Percentiles rank a stretch among this genome's conserved stretches.
Evolutionary conservation across 92 coral and sea anemone species (phyloP).

Genomic region (Siderastrea siderea): DNA sequence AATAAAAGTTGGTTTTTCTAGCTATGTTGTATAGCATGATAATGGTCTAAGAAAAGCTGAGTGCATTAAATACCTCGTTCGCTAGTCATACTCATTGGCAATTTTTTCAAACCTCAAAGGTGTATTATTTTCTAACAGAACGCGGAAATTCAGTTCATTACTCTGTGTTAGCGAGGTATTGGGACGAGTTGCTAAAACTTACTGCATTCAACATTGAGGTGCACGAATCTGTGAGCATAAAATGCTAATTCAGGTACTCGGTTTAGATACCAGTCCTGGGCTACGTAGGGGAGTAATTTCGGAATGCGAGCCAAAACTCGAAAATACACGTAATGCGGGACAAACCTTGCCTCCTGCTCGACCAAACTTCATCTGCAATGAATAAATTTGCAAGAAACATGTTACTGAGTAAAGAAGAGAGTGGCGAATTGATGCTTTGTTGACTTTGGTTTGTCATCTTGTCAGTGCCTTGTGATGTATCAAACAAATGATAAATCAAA

Average conservation of each 20-base stretch:
- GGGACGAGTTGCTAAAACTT: neutral
- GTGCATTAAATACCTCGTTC: neutral
- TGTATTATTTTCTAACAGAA: neutral
- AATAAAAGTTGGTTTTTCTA: neutral
- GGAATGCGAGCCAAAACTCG: neutral
- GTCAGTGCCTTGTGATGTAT: neutral
- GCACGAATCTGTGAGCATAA: neutral
- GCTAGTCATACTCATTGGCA: neutral
- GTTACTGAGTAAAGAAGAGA: neutral
- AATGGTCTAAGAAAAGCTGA: neutral
- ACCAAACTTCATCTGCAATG: neutral
- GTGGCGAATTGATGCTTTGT: constrained; percentile 12
- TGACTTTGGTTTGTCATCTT: neutral
- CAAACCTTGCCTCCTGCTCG: neutral
- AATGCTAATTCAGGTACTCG: neutral
- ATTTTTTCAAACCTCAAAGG: neutral
- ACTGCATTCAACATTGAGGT: neutral
- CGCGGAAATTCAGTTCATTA: neutral
- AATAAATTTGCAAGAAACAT: constrained; percentile 6
- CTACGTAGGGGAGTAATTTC: neutral
- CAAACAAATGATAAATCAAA: neutral
- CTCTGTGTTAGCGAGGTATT: neutral
- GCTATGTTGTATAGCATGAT: neutral
- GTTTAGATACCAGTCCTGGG: neutral
- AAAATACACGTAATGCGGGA: neutral